Evolutionary conservation across 2,113 vertebrate genomes (phyloP), one percentile per base, ranked within the genome.

Genomic region (Columbina picui): DNA sequence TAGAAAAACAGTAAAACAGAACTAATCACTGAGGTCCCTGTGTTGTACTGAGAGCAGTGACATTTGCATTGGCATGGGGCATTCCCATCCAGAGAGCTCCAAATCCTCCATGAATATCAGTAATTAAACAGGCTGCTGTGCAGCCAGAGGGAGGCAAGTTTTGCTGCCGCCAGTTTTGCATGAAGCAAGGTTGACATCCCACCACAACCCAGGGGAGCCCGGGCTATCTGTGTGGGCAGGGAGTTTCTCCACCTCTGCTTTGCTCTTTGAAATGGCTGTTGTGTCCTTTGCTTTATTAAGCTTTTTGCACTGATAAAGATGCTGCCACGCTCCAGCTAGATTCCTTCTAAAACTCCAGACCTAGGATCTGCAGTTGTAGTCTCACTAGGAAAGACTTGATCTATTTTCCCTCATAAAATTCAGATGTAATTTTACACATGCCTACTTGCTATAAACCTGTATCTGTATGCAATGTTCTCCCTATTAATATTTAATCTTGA

Each of bases 1-100:
- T 64, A 94, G 87, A 90, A 92, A 96, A 93, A 93, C 82, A 96
- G 75, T 84, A 84, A 88, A 96, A 86, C 76, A 94, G 50, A 95
- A 94, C 68, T 94, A 92, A 95, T 88, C 71, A 88, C 90, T 4
- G 3, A 92, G 93, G 75, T 52, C 74, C 65, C 59, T 3, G 0
- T 86, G 83, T 90, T 68, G 82, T 75, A 77, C 79, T 12, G 36
- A 0, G 2, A 93, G 75, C 63, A 56, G 59, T 88, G 90, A 90
- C 90, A 95, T 96, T 96, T 93, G 87, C 93, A 84, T 81, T 88
- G 82, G 93, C 92, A 94, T 55, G 32, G 71, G 92, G 64, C 76
- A 83, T 61, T 94, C 82, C 78, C 64, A 90, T 56, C 79, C 76
- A 2, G 63, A 69, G 70, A 87, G 71, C 64, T 93, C 79, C 56